Conservation (phyloP, 2,888 invertebrate genomes). For the Sialis lutaria region DNA sequence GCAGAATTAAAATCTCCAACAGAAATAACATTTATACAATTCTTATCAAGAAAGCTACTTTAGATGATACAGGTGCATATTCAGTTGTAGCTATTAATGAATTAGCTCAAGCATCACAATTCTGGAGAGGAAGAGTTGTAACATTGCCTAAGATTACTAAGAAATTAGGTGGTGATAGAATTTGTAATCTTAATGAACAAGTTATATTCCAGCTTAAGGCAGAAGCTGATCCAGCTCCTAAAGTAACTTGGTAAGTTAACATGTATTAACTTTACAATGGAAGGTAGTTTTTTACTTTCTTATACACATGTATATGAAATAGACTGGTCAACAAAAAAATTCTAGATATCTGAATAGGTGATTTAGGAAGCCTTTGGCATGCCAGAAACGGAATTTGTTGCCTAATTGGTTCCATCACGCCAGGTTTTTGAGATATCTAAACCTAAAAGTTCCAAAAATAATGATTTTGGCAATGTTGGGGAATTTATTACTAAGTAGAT, state of each 20-base stretch:
- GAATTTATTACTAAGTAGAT: too few relatives aligned
- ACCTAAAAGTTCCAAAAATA: too few relatives aligned
- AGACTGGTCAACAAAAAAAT: too few relatives aligned
- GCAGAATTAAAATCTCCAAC: conserved; percentile 53
- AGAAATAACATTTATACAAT: conserved; percentile 53
- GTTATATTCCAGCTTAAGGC: conserved; percentile 58
- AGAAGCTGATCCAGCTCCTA: conserved; percentile 68
- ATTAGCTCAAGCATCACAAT: conserved; percentile 78
- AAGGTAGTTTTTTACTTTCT: too few relatives aligned
- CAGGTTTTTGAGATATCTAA: too few relatives aligned
- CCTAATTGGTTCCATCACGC: too few relatives aligned
- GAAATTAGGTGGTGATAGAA: conserved; percentile 45
- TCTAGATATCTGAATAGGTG: too few relatives aligned
- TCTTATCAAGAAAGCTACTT: conserved; percentile 48
- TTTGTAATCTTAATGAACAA: conserved; percentile 58
- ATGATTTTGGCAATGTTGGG: too few relatives aligned
- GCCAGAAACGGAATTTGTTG: too few relatives aligned
- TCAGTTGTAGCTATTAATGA: conserved; percentile 75
- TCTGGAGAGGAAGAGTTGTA: conserved; percentile 73
- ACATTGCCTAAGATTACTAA: conserved; percentile 60
- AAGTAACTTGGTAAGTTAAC: conserved; percentile 57
- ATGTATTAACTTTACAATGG: too few relatives aligned
- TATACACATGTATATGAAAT: too few relatives aligned
- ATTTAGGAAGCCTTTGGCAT: too few relatives aligned
- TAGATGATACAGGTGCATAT: conserved; percentile 75